Conservation (phyloP, 2,888 invertebrate genomes). For the Exocentrus adspersus region DNA sequence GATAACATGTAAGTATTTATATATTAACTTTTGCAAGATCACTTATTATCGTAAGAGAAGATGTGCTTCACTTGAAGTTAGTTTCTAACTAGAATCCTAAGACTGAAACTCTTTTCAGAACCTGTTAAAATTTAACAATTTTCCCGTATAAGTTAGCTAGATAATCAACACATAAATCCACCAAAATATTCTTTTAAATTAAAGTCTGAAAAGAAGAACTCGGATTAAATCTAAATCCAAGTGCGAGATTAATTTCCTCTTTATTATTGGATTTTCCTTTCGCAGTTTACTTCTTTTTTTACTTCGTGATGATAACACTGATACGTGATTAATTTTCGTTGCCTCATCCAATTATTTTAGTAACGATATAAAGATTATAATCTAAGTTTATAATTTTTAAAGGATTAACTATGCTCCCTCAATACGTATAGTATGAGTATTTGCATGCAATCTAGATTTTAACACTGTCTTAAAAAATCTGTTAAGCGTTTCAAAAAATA, state of each 20-base stretch:
- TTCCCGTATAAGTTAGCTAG: neutral
- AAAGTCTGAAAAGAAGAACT: conserved; percentile 33
- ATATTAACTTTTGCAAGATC: no score
- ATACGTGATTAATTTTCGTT: conserved; percentile 21
- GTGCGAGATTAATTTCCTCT: conserved; percentile 43
- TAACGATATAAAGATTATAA: neutral
- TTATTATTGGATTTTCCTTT: conserved; percentile 42
- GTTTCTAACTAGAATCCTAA: no score
- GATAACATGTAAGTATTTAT: no score
- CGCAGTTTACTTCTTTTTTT: conserved; percentile 36
- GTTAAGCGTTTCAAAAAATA: no score
- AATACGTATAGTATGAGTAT: no score
- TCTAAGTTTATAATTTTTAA: no score
- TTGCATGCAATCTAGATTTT: no score
- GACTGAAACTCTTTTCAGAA: no score
- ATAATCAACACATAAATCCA: conserved; percentile 21
- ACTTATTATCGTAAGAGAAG: no score
- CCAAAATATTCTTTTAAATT: conserved; percentile 24
- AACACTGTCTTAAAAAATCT: no score
- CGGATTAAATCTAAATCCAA: conserved; percentile 41
- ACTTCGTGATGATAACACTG: conserved; percentile 34
- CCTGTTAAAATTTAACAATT: neutral
- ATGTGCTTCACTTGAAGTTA: no score
- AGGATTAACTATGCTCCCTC: no score
- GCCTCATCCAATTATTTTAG: neutral